Evolutionary conservation across 2,888 invertebrate species (phyloP), one percentile per base, ranked within the genome.

Genomic region (Andrena flavipes): DNA sequence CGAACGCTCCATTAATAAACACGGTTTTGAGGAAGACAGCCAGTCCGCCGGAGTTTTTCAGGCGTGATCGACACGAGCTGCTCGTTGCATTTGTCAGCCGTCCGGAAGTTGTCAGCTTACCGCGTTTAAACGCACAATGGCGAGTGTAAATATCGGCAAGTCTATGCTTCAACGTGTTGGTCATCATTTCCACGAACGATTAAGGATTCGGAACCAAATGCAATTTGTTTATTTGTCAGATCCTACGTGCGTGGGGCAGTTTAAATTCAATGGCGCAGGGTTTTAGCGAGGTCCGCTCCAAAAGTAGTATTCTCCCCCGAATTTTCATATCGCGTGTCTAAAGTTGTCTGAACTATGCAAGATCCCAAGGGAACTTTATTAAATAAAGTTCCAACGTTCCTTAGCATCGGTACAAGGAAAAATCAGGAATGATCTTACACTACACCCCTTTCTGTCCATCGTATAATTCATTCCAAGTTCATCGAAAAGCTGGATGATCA

Each of bases 1-100:
- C 76, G 56, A 86, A 78, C 73, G 60, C 64, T 83, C 69, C 80
- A 73, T 88, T 89, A 87, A 84, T 84, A 87, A 84, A 75, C 65
- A 79, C 69, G 65, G 78, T 74, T 77, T 86, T 75, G 63, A 75
- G 23, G 56, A 70, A 67, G 76, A 76, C 72, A 60, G 35, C 49
- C 64, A 71, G 62, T 65, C 59, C 30, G 51, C 48, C 7, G 73
- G 16, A 56, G 64, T 85, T 74, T 80, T 78, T 65, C 35, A 7
- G 16, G n/a, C 30, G 10, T 29, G 63, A 67, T 68, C 60, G 33
- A 60, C 68, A 48, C 29, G 54, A 26, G 42, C 30, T 51, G 13
- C 42, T 75, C 48, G 64, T 48, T 51, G 49, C 48, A 59, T 10
- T 49, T 71, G 30, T 67, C 70, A 16, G 33, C 6, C 42, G 70